Evolutionary conservation across 2,113 vertebrate species (phyloP), one percentile per base, ranked within the genome.

Genomic region (Lophura nycthemera): DNA sequence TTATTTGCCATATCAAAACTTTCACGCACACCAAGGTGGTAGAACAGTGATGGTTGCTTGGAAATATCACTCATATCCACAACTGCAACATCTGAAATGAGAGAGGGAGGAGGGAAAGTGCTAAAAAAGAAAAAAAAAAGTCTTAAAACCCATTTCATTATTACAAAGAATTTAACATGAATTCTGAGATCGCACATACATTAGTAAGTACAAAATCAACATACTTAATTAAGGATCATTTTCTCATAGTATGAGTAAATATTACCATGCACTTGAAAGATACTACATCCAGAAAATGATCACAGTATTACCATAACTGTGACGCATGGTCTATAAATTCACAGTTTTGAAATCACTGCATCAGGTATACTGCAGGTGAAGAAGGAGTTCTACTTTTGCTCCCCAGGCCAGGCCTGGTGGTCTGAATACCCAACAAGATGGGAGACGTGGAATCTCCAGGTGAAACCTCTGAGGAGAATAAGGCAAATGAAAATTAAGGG

Each of bases 1-100:
- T 99, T 99, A 97, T 99, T 99, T 95, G 98, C 98, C 99, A 99
- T 99, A 96, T 98, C 98, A 73, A 99, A 99, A 93, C 99, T 99
- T 97, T 99, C 99, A 79, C 99, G 98, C 74, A 99, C 99, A 0
- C 99, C 99, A 63, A 99, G 98, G 87, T 99, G 99, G 93, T 99
- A 99, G 95, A 99, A 99, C 82, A 99, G 96, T 4, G 99, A 99
- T 15, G 99, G 98, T 13, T 99, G 99, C 75, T 98, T 98, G 96
- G 98, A 99, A 92, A 99, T 97, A 56, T 99, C 99, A 47, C 99
- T 99, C 99, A 99, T 99, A 94, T 99, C 99, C 96, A 99, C 99
- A 30, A 99, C 98, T 1, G 99, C 99, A 64, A 99, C 98, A 97
- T 99, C 99, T 99, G 97, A 40, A 95, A 97, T 45, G 77, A 94